phyloP scores from a whole-genome alignment of 2,888 invertebrate genomes.

The Apodemia hepburni region DNA sequence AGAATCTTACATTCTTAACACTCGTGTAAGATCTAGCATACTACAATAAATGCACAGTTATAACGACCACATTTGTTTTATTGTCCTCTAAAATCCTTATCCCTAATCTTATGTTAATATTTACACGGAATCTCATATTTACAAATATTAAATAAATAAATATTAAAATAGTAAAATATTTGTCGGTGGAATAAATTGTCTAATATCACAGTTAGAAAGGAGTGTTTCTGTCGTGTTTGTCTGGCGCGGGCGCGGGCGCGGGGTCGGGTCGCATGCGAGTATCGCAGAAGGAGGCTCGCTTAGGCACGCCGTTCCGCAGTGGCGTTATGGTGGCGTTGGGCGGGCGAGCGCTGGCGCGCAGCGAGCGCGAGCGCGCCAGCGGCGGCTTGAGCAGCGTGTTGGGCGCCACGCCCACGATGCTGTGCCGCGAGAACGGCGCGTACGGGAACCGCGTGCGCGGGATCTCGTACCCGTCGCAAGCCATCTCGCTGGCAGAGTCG shows the following conservation, averaged over 20 bases:
- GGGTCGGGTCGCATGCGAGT: constrained; percentile 33
- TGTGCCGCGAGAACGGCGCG: constrained; percentile 57
- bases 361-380: constrained; percentile 54
- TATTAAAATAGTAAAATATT: constrained; percentile 37
- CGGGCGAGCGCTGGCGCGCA: constrained; percentile 51
- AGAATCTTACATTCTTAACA: constrained; percentile 31
- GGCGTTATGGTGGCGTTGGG: constrained; percentile 69
- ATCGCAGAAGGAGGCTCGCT: constrained; percentile 63
- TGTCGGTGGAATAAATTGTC: constrained; percentile 60
- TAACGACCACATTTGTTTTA: constrained; percentile 40
- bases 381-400: constrained; percentile 57
- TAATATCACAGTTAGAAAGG: constrained; percentile 73
- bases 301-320: constrained; percentile 54
- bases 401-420: constrained; percentile 66
- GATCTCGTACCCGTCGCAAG: constrained; percentile 82
- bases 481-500: constrained; percentile 52
- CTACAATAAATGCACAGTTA: constrained; percentile 57
- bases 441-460: constrained; percentile 65
- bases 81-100: constrained; percentile 33
- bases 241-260: constrained; percentile 39
- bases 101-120: constrained; percentile 44
- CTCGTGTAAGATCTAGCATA: constrained; percentile 40
- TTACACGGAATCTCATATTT: constrained; percentile 59
- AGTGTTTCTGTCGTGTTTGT: constrained; percentile 63
- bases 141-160: constrained; percentile 67